Conservation (phyloP, 2,113 vertebrate species). For the Rhadina sibilatrix region DNA sequence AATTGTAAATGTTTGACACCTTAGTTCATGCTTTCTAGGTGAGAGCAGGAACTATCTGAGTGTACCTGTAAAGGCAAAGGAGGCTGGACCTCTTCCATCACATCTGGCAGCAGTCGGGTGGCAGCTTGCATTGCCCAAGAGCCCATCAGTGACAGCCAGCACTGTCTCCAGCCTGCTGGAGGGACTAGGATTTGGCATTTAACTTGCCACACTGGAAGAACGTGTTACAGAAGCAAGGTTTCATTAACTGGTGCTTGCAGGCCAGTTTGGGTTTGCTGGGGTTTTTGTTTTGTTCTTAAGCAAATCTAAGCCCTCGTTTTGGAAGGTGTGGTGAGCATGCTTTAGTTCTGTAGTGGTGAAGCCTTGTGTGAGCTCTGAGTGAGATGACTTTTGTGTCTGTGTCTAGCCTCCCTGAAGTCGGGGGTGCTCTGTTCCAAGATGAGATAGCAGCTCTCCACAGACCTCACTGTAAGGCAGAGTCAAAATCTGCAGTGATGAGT, state of each 20-base stretch:
- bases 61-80: neutral
- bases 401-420: neutral
- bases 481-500: neutral
- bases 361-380: neutral
- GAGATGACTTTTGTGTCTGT: neutral
- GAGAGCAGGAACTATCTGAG: neutral
- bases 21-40: neutral
- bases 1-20: neutral
- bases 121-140: accelerated
- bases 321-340: neutral
- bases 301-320: neutral
- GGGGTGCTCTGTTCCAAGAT: neutral
- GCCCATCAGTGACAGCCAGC: neutral
- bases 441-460: neutral
- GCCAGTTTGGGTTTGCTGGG: neutral
- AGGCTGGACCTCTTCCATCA: accelerated
- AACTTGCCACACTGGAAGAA: neutral
- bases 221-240: neutral
- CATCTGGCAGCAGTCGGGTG: neutral
- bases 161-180: neutral
- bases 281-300: neutral
- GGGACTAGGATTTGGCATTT: neutral
- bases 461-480: neutral
- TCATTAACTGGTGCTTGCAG: neutral
- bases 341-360: neutral